Percentiles rank a stretch among this genome's conserved stretches.
Conservation (phyloP, 1,140 invertebrate genomes). For the Drosophila watanabei region DNA sequence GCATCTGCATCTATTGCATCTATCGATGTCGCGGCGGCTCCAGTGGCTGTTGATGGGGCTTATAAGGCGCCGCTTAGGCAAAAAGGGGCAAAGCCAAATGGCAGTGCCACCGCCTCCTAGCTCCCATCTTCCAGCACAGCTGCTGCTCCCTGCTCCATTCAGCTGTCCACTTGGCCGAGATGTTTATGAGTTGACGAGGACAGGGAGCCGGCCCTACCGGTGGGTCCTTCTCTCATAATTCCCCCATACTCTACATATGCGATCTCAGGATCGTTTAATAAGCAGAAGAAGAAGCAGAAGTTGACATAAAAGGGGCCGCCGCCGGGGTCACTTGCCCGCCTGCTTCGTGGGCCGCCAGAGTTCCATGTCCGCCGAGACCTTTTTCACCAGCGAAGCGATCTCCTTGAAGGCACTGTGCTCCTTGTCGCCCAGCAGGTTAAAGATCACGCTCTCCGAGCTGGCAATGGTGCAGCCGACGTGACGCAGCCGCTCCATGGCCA, state of each 20-base stretch:
- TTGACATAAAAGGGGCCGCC: slow-evolving; percentile 62
- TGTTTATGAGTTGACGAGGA: slow-evolving; percentile 80
- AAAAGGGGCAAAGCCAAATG: slow-evolving; percentile 44
- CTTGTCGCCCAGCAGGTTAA: slow-evolving; percentile 91
- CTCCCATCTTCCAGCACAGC: slow-evolving; percentile 3
- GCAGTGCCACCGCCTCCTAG: slow-evolving; percentile 6
- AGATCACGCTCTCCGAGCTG: slow-evolving; percentile 92
- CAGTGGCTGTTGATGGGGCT: slow-evolving; percentile 40
- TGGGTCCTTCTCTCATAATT: slow-evolving; percentile 58
- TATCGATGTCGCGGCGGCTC: slow-evolving; percentile 27
- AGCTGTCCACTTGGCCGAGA: slow-evolving; percentile 72
- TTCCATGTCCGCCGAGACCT: slow-evolving; percentile 87
- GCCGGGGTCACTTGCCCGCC: slow-evolving; percentile 35
- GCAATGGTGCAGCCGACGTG: slow-evolving; percentile 92
- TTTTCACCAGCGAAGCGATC: slow-evolving; percentile 89
- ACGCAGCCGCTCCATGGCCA: slow-evolving; percentile 91
- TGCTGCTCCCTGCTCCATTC: slow-evolving; percentile 57
- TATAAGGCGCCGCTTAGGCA: slow-evolving; percentile 75
- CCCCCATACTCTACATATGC: slow-evolving; percentile 48
- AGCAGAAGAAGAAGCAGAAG: slow-evolving; percentile 10
- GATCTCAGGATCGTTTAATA: slow-evolving; percentile 28
- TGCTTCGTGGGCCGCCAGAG: slow-evolving; percentile 85
- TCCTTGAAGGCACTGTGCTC: slow-evolving; percentile 91
- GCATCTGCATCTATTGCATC: slow-evolving; percentile 32
- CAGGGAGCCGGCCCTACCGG: slow-evolving; percentile 58